Conservation (phyloP, 2,113 vertebrate genomes). For the Capra hircus region DNA sequence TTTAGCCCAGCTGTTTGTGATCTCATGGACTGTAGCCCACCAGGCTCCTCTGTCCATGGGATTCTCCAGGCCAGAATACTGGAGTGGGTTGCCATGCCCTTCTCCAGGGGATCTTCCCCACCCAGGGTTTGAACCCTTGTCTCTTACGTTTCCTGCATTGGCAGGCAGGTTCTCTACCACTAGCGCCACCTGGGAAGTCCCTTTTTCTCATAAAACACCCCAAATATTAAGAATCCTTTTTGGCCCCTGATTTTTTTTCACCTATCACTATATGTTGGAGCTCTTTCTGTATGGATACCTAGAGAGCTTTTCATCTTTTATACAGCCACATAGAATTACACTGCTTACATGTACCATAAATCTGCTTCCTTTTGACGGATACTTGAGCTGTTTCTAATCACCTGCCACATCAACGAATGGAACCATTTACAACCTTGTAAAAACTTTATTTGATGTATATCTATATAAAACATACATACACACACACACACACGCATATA, state of each 20-base stretch:
- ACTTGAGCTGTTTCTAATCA: background rate
- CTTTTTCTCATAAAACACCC: background rate
- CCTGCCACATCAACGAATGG: background rate
- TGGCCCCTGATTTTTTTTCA: background rate
- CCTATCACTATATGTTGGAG: background rate
- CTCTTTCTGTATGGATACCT: background rate
- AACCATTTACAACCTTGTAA: background rate
- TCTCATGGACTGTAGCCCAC: background rate
- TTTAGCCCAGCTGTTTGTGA: background rate
- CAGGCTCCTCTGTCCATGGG: background rate
- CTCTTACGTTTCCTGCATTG: background rate
- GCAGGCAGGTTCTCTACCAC: background rate
- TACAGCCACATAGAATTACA: background rate
- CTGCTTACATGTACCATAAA: background rate
- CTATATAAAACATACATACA: background rate
- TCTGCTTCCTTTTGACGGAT: background rate
- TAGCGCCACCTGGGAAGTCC: background rate
- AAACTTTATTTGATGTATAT: background rate
- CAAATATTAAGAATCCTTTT: background rate
- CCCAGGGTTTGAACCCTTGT: background rate
- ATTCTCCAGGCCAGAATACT: background rate
- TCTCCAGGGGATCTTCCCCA: background rate
- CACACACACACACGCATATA: background rate
- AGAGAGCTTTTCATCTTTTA: background rate
- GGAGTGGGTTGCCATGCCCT: background rate